Base-by-base conservation (phyloP, 1,140 invertebrate species). In the Copidosoma floridanum region DNA sequence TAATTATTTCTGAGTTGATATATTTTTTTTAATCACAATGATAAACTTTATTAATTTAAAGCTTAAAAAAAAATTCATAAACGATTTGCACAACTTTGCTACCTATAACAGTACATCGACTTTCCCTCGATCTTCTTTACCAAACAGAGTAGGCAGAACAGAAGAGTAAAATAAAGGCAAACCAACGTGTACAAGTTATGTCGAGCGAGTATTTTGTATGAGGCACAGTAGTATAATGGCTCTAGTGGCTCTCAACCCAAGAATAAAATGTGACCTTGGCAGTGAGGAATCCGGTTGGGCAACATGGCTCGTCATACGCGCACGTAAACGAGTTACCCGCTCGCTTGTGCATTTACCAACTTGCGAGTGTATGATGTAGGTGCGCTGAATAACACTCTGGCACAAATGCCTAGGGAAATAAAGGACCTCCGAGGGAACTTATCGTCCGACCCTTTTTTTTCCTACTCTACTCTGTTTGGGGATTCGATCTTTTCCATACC, bases 241-340 rank as follows among this genome's bases (percentile, higher is more conserved):
- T n/a, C n/a, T n/a, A n/a, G n/a, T n/a, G n/a, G n/a, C n/a, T n/a
- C n/a, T n/a, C n/a, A n/a, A 64, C 53, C 57, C 43, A 65, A 62
- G 38, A 61, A 55, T 53, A 55, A n/a, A n/a, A n/a, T n/a, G n/a
- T 65, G 70, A 74, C 73, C 73, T 74, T 74, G 73, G 70, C 63
- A 69, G 70, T 70, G 58, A 73, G 71, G 73, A 74, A 74, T 74
- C 73, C 68, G 70, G 73, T 73, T 58, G 58, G 67, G 63, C 71
- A 72, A 72, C 71, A 72, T 71, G 65, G 63, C 68, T 70, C 69
- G 70, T 68, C 58, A 64, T 68, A 62, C 26, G 53, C 40, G 50
- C 26, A 10, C 40, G 26, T 37, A 20, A 24, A 48, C 26, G 21
- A 43, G 23, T n/a, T n/a, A n/a, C n/a, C n/a, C 29, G 29, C 29